Base-by-base conservation (phyloP, 2,888 invertebrate species). In the Drosophila stalkeri region DNA sequence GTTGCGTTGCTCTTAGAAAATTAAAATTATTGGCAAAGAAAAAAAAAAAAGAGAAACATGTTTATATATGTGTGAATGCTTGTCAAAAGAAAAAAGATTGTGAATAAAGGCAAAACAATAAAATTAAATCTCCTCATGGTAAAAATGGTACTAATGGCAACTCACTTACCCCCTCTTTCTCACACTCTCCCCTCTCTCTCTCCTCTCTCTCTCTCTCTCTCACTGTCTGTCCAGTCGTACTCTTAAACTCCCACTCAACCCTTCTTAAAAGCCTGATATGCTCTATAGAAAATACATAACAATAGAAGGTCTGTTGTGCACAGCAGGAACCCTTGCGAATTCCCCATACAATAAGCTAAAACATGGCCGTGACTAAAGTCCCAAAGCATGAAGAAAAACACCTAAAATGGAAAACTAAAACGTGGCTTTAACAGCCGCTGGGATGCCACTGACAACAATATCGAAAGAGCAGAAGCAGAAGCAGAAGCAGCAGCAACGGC, bases 111-210 rank as follows among this genome's bases (percentile, higher is more conserved):
- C 81, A 82, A 90, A 84, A 89, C 90, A 90, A 90, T 91, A 90
- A 91, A 91, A 90, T 91, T 90, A 91, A 91, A 91, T 90, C 86
- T 85, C 77, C 83, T 82, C 78, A 72, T 72, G 77, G 72, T 66
- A 76, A 86, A 75, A 72, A 67, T 74, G 67, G 59, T 81, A 89
- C 91, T 86, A 87, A 86, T 88, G 83, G 81, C 81, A 86, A 3
- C 37, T 23, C 37, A 6, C 6, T 33, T 11, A 4, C 2, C 11
- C 31, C 5, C 31, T 7, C 23, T 7, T 14, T 23, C 14, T 31
- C 49, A 1, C n/a, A 73, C 73, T 67, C 74, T 64, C 70, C 49
- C 2, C n/a, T 75, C 73, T 67, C 74, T 64, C 70, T 49, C 20
- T n/a, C 0, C 5, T 27, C 27, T 8, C 52, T n/a, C 47, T 31